Conservation (phyloP, 2,888 invertebrate genomes). For the Amblyteles armatorius region DNA sequence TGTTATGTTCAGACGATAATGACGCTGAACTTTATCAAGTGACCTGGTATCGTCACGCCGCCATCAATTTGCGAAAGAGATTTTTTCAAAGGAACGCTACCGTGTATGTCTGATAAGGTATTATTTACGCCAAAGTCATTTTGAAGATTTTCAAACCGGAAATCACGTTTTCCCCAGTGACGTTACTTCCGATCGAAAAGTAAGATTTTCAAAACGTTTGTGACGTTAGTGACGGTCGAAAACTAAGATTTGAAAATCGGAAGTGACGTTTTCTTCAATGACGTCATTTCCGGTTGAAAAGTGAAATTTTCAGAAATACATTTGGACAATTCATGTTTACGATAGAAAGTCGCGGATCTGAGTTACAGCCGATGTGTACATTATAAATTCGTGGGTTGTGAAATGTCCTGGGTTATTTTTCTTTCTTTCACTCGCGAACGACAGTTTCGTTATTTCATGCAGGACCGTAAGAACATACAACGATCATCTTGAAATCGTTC, state of each 20-base stretch:
- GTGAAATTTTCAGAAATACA: neutral
- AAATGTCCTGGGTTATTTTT: neutral
- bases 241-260: too few relatives aligned
- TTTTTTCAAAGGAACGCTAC: neutral
- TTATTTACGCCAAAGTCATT: too few relatives aligned
- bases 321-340: neutral
- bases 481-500: neutral
- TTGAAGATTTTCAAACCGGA: too few relatives aligned
- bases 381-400: neutral
- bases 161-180: too few relatives aligned
- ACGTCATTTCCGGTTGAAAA: neutral
- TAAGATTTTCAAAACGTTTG: too few relatives aligned
- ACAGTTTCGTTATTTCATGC: neutral
- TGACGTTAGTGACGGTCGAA: too few relatives aligned
- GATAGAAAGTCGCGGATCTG: neutral
- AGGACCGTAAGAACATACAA: neutral
- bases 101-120: too few relatives aligned
- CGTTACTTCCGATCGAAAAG: too few relatives aligned
- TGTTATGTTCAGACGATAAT: slow-evolving; percentile 23
- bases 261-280: too few relatives aligned
- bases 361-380: neutral
- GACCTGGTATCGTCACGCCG: neutral
- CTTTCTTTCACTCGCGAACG: neutral
- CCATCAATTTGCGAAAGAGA: neutral
- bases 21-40: slow-evolving; percentile 13